phyloP scores from a whole-genome alignment of 2,888 invertebrate species.

The Ceratothoa steindachneri region DNA sequence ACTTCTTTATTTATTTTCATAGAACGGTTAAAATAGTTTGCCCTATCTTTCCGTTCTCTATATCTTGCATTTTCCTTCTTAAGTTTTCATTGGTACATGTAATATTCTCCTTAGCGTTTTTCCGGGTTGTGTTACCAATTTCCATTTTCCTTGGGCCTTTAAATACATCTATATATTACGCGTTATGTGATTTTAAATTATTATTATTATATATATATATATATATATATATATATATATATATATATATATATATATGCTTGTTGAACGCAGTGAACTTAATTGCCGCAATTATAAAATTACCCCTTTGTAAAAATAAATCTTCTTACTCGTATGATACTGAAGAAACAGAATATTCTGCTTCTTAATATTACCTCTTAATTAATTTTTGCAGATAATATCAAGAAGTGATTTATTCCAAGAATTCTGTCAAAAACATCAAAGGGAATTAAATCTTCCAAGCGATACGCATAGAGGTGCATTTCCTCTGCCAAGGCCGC shows the following conservation, averaged over 20 bases:
- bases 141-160: no score
- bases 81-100: no score
- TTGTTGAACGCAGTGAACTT: background rate
- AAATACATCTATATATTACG: background rate
- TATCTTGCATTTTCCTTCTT: no score
- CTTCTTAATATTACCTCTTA: slow-evolving; percentile 6
- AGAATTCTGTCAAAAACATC: background rate
- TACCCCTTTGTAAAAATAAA: background rate
- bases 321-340: slow-evolving; percentile 3
- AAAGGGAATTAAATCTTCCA: background rate
- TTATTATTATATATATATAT: background rate
- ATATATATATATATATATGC: background rate
- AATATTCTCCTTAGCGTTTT: no score
- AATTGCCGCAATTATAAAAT: background rate
- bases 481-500: slow-evolving; percentile 1
- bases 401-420: slow-evolving; percentile 8
- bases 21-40: no score
- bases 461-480: background rate
- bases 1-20: no score
- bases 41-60: no score
- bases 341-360: background rate
- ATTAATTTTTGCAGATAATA: slow-evolving; percentile 9
- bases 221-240: background rate
- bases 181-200: background rate
- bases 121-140: no score